Evolutionary conservation across 2,113 vertebrate species (phyloP), one percentile per base, ranked within the genome.

Genomic region (Alethe castanea): DNA sequence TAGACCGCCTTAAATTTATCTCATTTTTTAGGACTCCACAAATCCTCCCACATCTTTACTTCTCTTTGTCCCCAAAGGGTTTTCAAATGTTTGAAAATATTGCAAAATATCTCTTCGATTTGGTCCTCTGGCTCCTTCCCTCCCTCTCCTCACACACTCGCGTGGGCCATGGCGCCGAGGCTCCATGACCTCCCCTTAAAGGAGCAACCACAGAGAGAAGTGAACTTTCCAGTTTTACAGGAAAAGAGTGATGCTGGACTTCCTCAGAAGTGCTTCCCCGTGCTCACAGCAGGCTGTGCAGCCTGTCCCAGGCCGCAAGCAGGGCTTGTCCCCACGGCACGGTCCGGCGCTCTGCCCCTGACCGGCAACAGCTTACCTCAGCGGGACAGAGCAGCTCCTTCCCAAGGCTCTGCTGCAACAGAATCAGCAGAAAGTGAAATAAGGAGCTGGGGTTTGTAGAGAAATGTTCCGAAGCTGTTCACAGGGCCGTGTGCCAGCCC

Each of bases 81-180:
- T 66, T 69, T 61, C 18, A 13, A 31, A 26, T 3, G 4, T 62
- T 59, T 78, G 20, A 50, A 79, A 92, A 59, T 20, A 54, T 22
- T 8, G 16, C 23, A 22, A n/a, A 67, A 23, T 3, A 24, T 4
- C 42, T 57, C 13, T 31, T 33, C 4, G 1, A 5, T 4, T 50
- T 6, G 1, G 2, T 8, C 14, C 29, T 19, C 4, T 1, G 3
- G 5, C 15, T 29, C 14, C 11, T 14, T 29, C 29, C 3, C 12
- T 25, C 8, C 1, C 4, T 18, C 42, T 16, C 42, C 35, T 33
- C 40, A 17, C 1, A 4, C 40, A 36, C 8, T n/a, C 1, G 1
- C 4, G 2, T 2, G 0, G 26, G 7, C 24, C 5, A 11, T 1
- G 13, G 14, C 1, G 0, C 1, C 0, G 2, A 9, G 0, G 5